Base-by-base conservation (phyloP, 2,113 vertebrate species). In the Elephas maximus region DNA sequence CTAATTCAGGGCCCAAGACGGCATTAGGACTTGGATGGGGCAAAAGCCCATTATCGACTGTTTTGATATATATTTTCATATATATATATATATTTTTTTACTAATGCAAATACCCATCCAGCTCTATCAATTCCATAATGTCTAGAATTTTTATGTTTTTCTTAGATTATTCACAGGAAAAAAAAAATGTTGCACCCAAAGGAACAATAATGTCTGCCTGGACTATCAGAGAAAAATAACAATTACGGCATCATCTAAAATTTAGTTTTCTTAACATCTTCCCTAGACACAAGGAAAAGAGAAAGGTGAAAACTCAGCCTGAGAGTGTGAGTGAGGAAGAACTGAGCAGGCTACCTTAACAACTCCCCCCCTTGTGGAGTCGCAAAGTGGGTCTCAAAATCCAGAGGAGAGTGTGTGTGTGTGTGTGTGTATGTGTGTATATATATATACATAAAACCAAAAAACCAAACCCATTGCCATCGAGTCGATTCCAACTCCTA, bases 141-240 rank as follows among this genome's bases (percentile, higher is more conserved):
- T 93, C 82, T 95, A 60, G 74, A 88, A 65, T 89, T 85, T 65
- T 85, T 69, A 41, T 77, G 26, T 20, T 73, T 96, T 53, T 71
- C 28, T 73, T 94, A 91, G 93, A 60, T 85, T 86, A 94, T 83
- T 89, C 37, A 93, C 33, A 93, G 82, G 79, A 91, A 92, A 95
- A 86, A 94, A 48, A 33, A 62, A 62, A 23, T 71, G 45, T n/a
- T 60, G 18, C 60, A 82, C 44, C 4, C 57, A 79, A 44, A 95
- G 37, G 9, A 96, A 77, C 18, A 91, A 45, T 91, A 82, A 67
- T 33, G 23, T 76, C 82, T 95, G 30, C 26, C 8, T 91, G 41
- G 18, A 45, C 45, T 77, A 62, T 67, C 82, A 60, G 53, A 97
- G 78, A 82, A 62, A 37, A 74, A 83, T 33, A 53, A 88, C 6